Conservation (phyloP, 2,797 vertebrate species). For the Hypotaenidia philippensis region DNA sequence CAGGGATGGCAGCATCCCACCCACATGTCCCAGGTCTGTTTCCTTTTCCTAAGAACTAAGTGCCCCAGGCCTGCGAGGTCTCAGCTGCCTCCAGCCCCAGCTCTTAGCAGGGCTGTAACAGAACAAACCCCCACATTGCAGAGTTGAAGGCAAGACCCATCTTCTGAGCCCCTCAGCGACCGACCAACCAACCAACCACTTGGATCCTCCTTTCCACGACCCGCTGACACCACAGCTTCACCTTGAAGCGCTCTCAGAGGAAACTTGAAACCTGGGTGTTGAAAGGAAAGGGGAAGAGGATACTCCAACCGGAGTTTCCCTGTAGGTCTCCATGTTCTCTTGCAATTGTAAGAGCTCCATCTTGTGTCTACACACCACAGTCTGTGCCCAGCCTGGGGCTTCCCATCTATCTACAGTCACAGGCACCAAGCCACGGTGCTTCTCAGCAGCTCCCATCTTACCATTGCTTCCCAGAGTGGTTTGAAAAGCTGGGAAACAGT, state of each 20-base stretch:
- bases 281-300: not conserved
- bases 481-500: not conserved
- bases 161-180: not conserved
- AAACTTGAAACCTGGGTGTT: not conserved
- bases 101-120: rapidly evolving
- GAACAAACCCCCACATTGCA: not conserved
- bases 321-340: rapidly evolving
- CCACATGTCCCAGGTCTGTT: not conserved
- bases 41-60: no score
- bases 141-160: not conserved
- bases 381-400: rapidly evolving
- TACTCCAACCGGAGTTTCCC: not conserved
- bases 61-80: not conserved
- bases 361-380: conserved; percentile 23
- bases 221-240: not conserved
- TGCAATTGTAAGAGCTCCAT: conserved; percentile 40
- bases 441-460: not conserved
- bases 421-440: rapidly evolving
- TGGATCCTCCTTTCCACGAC: not conserved
- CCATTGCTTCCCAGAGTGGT: not conserved
- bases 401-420: not conserved
- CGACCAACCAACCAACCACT: not conserved
- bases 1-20: not conserved
- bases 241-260: not conserved
- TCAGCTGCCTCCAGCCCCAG: not conserved